Conservation (phyloP, 2,797 vertebrate species). For the Euphonia xanthogaster region DNA sequence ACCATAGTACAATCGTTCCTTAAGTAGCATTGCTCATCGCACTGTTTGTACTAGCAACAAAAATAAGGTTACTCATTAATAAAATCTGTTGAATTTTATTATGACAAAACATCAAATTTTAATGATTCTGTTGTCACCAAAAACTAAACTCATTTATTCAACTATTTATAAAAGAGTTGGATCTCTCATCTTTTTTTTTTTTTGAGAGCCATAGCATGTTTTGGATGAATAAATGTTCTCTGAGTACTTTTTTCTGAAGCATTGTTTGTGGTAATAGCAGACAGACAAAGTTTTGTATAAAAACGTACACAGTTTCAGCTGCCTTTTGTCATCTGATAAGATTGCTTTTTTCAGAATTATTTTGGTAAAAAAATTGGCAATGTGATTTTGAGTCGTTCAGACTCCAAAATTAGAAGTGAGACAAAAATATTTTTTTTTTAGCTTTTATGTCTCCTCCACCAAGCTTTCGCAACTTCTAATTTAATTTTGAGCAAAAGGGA, state of each 20-base stretch:
- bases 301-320: not conserved
- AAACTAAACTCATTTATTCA: not conserved
- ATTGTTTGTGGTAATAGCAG: constrained; percentile 36
- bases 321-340: constrained; percentile 57
- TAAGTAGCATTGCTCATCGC: not conserved
- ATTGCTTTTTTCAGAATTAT: constrained; percentile 27
- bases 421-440: constrained; percentile 34
- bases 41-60: not conserved
- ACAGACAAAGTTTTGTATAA: not conserved
- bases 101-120: not conserved
- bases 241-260: not conserved
- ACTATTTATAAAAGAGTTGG: not conserved
- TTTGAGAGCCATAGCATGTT: not conserved
- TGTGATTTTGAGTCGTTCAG: not conserved
- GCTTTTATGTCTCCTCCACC: not conserved
- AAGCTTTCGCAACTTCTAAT: not conserved
- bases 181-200: not conserved
- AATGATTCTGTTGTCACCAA: not conserved
- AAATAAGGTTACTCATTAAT: not conserved
- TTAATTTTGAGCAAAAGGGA: not conserved
- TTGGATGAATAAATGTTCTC: constrained; percentile 2
- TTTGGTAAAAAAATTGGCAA: constrained; percentile 32
- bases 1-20: rapidly evolving
- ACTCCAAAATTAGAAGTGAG: constrained; percentile 28
- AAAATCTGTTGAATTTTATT: not conserved